These are phyloP conservation scores for Haliclona indistincta DNA, from an alignment of 37 sponge, comb jelly and placozoan genomes.

Conservation along the genomic window DNA sequence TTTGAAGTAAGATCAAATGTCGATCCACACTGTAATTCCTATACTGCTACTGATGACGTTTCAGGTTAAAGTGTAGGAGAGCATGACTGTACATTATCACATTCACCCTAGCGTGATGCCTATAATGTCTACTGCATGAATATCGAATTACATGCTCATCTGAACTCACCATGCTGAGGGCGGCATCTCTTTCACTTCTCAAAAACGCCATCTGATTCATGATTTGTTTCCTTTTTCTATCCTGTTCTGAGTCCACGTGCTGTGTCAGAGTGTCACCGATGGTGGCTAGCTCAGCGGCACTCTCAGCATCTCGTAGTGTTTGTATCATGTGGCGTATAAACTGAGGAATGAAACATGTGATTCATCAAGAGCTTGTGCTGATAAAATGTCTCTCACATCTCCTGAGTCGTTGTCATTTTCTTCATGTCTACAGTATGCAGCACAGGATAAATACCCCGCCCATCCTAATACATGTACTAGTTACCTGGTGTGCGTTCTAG, in stretches of 20 bases:
- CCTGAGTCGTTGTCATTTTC: not conserved
- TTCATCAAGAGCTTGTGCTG: not conserved
- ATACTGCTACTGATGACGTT: too few relatives aligned
- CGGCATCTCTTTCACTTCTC: slow-evolving; percentile 22
- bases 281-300: slow-evolving; percentile 13
- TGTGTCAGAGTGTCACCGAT: slow-evolving; percentile 8
- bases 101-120: not conserved
- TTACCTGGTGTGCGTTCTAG: too few relatives aligned
- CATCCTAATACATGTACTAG: too few relatives aligned
- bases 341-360: not conserved
- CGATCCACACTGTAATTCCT: too few relatives aligned
- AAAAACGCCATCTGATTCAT: slow-evolving; percentile 20
- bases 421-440: not conserved
- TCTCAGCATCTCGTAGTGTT: not conserved
- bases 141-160: not conserved
- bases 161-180: slow-evolving; percentile 11
- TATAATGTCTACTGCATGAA: not conserved
- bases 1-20: too few relatives aligned
- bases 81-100: not conserved
- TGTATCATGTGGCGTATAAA: not conserved
- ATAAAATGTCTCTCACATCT: not conserved
- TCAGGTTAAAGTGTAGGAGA: too few relatives aligned
- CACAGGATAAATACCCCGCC: too few relatives aligned
- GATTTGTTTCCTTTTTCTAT: not conserved
- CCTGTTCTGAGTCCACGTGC: slow-evolving; percentile 12